Evolutionary conservation across 1,140 invertebrate species (phyloP).

Genomic region (Cataglyphis hispanica): DNA sequence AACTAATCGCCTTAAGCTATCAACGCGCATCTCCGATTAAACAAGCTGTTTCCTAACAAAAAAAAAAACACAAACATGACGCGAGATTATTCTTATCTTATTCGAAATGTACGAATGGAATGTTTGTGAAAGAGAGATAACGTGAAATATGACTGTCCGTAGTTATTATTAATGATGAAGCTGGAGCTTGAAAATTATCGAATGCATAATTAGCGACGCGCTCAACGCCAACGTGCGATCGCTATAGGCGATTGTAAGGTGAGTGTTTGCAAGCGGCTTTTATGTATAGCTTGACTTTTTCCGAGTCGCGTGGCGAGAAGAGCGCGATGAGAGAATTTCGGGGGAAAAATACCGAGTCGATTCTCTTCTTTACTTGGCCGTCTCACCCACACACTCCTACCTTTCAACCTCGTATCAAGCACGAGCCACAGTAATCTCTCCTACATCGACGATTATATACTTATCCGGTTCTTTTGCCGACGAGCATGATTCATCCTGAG

Average conservation of each 20-base stretch:
- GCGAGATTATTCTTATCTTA: neutral
- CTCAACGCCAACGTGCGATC: constrained; percentile 45
- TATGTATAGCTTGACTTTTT: constrained; percentile 78
- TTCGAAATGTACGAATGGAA: neutral
- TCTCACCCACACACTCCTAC: constrained; percentile 82
- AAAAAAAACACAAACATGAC: neutral
- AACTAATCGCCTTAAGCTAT: constrained; percentile 41
- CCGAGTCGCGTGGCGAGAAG: constrained; percentile 63
- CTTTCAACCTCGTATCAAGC: constrained; percentile 78
- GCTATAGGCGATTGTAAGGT: constrained; percentile 18
- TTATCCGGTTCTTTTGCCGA: constrained; percentile 79
- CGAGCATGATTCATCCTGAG: constrained; percentile 82
- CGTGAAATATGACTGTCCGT: neutral
- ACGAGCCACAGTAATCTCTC: constrained; percentile 83
- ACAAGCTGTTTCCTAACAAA: neutral
- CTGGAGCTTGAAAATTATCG: constrained; percentile 28
- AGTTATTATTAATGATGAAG: constrained; percentile 23
- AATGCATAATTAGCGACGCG: constrained; percentile 44
- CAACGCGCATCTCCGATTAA: constrained; percentile 11
- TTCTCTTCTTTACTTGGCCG: constrained; percentile 71
- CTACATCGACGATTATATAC: constrained; percentile 82
- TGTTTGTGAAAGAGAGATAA: neutral
- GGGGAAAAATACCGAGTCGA: constrained; percentile 67
- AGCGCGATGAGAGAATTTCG: constrained; percentile 70
- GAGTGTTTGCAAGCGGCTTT: constrained; percentile 76